Conservation (phyloP, 2,888 invertebrate species). For the Dryadula phaetusa region DNA sequence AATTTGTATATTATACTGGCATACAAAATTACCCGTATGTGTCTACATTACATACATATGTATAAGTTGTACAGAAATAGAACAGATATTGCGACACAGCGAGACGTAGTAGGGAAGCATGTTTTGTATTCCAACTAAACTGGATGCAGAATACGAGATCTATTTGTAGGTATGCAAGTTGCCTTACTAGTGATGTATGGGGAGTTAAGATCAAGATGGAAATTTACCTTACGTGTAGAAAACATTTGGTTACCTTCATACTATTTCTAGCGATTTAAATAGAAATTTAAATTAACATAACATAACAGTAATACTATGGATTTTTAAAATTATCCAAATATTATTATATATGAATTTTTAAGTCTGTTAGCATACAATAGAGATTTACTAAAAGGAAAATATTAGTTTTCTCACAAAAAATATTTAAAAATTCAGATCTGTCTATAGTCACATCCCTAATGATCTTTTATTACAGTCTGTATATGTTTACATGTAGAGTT, state of each 20-base stretch:
- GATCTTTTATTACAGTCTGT: conserved; percentile 26
- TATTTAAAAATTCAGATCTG: background rate
- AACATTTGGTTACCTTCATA: conserved; percentile 8
- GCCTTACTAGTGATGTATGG: conserved; percentile 38
- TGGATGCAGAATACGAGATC: conserved; percentile 49
- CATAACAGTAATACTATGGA: background rate
- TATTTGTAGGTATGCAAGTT: conserved; percentile 44
- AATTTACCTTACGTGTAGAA: conserved; percentile 25
- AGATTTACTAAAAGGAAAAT: background rate
- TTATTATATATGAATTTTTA: too few species aligned
- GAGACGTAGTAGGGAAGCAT: conserved; percentile 54
- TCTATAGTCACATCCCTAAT: conserved; percentile 22
- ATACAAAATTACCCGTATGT: conserved; percentile 42
- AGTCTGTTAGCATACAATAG: background rate
- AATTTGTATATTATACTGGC: conserved; percentile 38
- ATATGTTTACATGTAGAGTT: conserved; percentile 48
- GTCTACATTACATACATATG: conserved; percentile 42
- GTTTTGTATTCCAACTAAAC: conserved; percentile 58
- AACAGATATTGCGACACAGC: conserved; percentile 55
- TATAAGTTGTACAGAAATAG: conserved; percentile 56
- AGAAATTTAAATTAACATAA: background rate
- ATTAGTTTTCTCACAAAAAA: background rate
- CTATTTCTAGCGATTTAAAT: background rate
- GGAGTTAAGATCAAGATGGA: conserved; percentile 29
- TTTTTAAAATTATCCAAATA: background rate